phyloP scores from a whole-genome alignment of 2,888 invertebrate species.

The Acrobasis consociella region DNA sequence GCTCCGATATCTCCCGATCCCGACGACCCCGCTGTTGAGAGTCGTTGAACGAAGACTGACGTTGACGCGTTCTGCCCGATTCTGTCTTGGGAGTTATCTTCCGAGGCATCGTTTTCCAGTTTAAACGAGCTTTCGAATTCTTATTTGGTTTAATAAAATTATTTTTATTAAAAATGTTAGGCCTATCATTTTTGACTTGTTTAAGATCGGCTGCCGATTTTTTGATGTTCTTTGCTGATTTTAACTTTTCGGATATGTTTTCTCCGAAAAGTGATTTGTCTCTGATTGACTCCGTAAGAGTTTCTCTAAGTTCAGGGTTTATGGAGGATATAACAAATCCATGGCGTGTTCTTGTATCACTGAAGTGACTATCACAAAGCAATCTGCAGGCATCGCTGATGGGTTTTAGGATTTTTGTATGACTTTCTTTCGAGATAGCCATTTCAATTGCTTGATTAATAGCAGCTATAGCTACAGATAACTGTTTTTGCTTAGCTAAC shows the following conservation, averaged over 20 bases:
- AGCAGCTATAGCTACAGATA: constrained; percentile 21
- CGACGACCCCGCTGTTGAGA: constrained; percentile 13
- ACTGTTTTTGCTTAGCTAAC: constrained; percentile 21
- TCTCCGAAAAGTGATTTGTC: constrained; percentile 3
- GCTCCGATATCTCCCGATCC: neutral
- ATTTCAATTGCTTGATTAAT: constrained; percentile 20
- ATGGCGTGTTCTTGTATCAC: constrained; percentile 19
- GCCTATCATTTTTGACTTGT: constrained; percentile 3
- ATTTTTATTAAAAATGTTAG: constrained; percentile 1
- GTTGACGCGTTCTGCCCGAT: constrained; percentile 1
- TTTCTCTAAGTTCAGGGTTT: constrained; percentile 13
- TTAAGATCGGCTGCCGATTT: constrained; percentile 7
- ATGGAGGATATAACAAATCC: constrained; percentile 12
- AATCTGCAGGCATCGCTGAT: constrained; percentile 20
- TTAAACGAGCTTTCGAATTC: constrained; percentile 6
- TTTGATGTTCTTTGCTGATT: constrained; percentile 12
- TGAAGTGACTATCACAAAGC: constrained; percentile 21
- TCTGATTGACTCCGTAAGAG: constrained; percentile 1
- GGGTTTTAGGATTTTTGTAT: constrained; percentile 11
- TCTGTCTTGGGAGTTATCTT: constrained; percentile 3
- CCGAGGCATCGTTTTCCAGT: constrained; percentile 11
- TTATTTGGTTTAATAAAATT: neutral
- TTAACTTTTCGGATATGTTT: neutral
- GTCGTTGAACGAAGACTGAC: constrained; percentile 4
- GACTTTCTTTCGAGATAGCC: constrained; percentile 6